phyloP scores from a whole-genome alignment of 2,113 vertebrate species.

The Nicator chloris region DNA sequence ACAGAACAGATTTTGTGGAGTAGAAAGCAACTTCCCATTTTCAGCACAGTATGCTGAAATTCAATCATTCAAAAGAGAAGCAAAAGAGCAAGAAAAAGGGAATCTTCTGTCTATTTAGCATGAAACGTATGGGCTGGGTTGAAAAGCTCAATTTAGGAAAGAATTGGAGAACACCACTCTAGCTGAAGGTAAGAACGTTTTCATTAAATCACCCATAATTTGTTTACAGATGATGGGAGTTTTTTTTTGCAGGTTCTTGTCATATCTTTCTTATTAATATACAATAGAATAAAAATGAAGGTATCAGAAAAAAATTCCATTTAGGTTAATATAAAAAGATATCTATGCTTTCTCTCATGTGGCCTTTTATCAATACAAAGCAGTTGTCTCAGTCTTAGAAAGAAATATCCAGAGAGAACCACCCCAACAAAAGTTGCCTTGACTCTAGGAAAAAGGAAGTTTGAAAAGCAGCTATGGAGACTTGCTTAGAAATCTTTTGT shows the following conservation, averaged over 20 bases:
- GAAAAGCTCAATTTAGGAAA: background rate
- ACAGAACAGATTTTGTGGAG: background rate
- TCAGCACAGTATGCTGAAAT: background rate
- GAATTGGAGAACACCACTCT: background rate
- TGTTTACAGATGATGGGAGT: background rate
- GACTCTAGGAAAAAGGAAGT: background rate
- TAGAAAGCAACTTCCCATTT: background rate
- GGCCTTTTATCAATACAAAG: background rate
- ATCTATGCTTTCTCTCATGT: accelerated
- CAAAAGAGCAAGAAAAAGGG: background rate
- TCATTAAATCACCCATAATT: background rate
- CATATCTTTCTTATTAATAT: background rate
- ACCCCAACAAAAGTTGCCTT: background rate
- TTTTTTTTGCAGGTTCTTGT: background rate
- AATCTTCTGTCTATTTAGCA: background rate
- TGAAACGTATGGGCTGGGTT: accelerated
- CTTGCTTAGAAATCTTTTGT: background rate
- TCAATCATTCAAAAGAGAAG: background rate
- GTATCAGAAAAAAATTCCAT: background rate
- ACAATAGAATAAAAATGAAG: background rate
- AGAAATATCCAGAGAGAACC: background rate
- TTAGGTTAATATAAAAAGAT: background rate
- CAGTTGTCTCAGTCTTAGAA: background rate
- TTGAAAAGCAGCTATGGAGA: background rate
- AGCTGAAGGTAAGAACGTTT: background rate